phyloP scores from a whole-genome alignment of 1,140 invertebrate genomes.

The Dendrolimus kikuchii region DNA sequence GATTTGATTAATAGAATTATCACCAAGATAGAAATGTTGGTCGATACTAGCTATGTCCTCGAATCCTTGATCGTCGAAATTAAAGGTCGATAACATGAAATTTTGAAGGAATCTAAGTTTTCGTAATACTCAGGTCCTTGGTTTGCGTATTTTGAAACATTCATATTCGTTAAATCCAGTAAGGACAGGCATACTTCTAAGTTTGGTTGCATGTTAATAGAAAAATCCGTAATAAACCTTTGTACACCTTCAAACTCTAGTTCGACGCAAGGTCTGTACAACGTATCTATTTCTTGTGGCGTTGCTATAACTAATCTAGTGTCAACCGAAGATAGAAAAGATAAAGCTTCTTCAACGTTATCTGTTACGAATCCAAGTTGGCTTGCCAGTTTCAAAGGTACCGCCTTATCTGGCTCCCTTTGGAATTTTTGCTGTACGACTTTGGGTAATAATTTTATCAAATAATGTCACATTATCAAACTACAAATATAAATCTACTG shows the following conservation, averaged over 20 bases:
- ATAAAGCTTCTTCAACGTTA: slow-evolving; percentile 14
- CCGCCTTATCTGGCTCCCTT: slow-evolving; percentile 1
- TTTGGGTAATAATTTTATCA: slow-evolving; percentile 26
- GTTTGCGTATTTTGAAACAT: no score
- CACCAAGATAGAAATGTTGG: slow-evolving; percentile 5
- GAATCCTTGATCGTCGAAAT: no score
- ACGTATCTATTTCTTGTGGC: slow-evolving; percentile 1
- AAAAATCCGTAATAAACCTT: slow-evolving; percentile 8
- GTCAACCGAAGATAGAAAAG: slow-evolving; percentile 14
- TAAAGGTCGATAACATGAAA: no score
- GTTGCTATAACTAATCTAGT: slow-evolving; percentile 16
- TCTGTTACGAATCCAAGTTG: slow-evolving; percentile 17
- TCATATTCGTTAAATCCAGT: no score
- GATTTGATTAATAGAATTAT: slow-evolving; percentile 4
- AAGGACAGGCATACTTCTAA: no score
- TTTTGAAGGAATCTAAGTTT: no score
- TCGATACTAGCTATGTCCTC: no score
- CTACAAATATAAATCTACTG: slow-evolving; percentile 23
- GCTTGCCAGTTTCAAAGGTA: slow-evolving; percentile 16
- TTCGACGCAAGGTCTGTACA: slow-evolving; percentile 20
- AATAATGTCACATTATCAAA: slow-evolving; percentile 23
- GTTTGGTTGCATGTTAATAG: no score
- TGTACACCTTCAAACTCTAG: slow-evolving; percentile 17
- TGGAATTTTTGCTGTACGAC: slow-evolving; percentile 11
- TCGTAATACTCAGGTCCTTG: no score